phyloP scores from a whole-genome alignment of 2,113 vertebrate species.

The Otis tarda region DNA sequence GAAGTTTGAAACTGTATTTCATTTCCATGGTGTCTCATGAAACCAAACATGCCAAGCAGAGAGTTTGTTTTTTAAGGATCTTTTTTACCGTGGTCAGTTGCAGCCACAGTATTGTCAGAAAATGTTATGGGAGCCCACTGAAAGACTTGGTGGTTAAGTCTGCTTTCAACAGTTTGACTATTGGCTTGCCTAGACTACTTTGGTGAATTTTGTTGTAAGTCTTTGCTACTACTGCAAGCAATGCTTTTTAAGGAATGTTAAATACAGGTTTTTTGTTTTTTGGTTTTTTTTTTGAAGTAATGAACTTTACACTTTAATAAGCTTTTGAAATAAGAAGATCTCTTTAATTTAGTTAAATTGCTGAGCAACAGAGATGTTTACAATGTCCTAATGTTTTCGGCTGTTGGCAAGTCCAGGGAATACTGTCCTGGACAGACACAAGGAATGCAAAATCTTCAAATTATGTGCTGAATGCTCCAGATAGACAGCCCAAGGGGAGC shows the following conservation, averaged over 20 bases:
- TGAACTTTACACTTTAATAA: background rate
- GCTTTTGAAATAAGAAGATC: background rate
- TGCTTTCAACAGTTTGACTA: background rate
- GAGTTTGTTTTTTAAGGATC: background rate
- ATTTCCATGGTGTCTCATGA: background rate
- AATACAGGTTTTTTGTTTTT: background rate
- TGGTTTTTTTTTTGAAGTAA: background rate
- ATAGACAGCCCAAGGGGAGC: background rate
- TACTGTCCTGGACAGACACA: background rate
- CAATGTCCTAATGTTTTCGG: constrained; percentile 64
- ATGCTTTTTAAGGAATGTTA: background rate
- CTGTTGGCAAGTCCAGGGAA: background rate
- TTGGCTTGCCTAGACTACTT: background rate
- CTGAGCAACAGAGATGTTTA: constrained; percentile 49
- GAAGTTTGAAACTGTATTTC: background rate
- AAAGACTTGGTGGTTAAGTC: background rate
- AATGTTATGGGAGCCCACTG: background rate
- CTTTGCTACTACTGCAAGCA: background rate
- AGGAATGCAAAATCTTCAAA: background rate
- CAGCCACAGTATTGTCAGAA: background rate
- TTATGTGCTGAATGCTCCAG: constrained; percentile 43
- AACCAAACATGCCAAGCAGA: background rate
- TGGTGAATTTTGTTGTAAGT: background rate
- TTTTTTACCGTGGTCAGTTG: background rate
- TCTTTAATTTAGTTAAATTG: background rate